Evolutionary conservation across 2,888 invertebrate species (phyloP), one percentile per base, ranked within the genome.

Genomic region (Pseudococcus longispinus): DNA sequence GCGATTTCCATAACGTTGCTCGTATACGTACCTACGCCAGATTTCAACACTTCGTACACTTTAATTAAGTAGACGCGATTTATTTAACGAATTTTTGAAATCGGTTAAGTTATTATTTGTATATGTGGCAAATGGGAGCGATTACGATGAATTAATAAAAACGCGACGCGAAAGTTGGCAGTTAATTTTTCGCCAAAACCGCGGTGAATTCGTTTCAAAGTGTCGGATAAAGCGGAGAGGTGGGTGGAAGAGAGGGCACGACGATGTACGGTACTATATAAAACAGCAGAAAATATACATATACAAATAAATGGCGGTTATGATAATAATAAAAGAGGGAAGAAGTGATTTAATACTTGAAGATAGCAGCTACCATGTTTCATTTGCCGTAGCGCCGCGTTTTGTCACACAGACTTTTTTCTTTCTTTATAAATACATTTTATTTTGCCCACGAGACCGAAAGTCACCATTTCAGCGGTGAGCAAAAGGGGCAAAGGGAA

Each of bases 301-400:
- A 74, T n/a, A 74, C 74, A 74, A 74, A 74, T 74, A 74, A 74
- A 74, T 74, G 74, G 74, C 37, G 32, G 74, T 83, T 83, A 32
- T 83, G 46, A 83, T 82, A 46, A 82, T 83, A 51, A 83, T 51
- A 83, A 46, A 60, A 37, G 60, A 37, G 65, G 65, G 60, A 65
- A 84, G 37, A 65, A 60, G 60, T 84, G 84, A 84, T 84, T 84
- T 84, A 84, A 84, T 84, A 84, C 84, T 84, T 60, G 84, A 84
- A 84, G 84, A 84, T 84, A 84, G 84, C 84, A 65, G 84, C 84
- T 84, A 84, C 84, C 60, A 84, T 84, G 84, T 60, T 84, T 84
- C 84, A 84, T 84, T 84, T 51, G n/a, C 51, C 51, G 60, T 32
- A 29, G 20, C 32, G 60, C n/a, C 84, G 65, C 37, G 32, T 84